These are phyloP conservation scores for Magallana ariakensis DNA, from an alignment of 1,140 invertebrate species.

Conservation along the genomic window DNA sequence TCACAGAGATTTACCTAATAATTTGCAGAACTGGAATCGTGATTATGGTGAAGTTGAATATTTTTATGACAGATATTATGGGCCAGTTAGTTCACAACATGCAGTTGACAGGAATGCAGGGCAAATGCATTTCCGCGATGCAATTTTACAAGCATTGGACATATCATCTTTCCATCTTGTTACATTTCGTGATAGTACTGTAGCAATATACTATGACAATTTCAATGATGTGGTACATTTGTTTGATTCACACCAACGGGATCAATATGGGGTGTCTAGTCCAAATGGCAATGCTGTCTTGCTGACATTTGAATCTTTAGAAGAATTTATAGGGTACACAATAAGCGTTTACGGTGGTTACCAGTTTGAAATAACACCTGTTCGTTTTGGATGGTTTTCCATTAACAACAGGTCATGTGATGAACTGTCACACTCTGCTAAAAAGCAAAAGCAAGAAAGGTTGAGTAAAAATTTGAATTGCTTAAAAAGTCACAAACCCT, in stretches of 20 bases:
- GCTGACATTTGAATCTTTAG: not conserved
- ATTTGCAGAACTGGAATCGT: not conserved
- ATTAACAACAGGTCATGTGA: not conserved
- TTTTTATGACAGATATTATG: too few relatives aligned
- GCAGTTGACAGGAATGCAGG: too few relatives aligned
- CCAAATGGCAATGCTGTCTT: not conserved
- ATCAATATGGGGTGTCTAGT: not conserved
- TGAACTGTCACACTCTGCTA: not conserved
- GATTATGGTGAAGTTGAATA: not conserved
- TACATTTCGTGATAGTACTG: slow-evolving; percentile 10
- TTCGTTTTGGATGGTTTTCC: not conserved
- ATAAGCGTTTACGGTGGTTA: slow-evolving; percentile 4
- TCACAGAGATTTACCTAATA: not conserved
- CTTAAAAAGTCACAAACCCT: not conserved
- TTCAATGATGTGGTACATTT: not conserved
- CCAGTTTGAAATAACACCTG: not conserved
- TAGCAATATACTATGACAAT: not conserved
- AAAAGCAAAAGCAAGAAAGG: not conserved
- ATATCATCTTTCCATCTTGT: not conserved
- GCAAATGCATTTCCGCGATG: too few relatives aligned
- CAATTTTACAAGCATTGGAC: too few relatives aligned
- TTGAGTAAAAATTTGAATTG: not conserved
- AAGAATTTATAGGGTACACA: not conserved
- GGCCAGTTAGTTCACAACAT: too few relatives aligned
- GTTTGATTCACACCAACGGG: not conserved